These are phyloP conservation scores for Melopsittacus undulatus DNA, from an alignment of 2,797 vertebrate species.

Conservation along the genomic window DNA sequence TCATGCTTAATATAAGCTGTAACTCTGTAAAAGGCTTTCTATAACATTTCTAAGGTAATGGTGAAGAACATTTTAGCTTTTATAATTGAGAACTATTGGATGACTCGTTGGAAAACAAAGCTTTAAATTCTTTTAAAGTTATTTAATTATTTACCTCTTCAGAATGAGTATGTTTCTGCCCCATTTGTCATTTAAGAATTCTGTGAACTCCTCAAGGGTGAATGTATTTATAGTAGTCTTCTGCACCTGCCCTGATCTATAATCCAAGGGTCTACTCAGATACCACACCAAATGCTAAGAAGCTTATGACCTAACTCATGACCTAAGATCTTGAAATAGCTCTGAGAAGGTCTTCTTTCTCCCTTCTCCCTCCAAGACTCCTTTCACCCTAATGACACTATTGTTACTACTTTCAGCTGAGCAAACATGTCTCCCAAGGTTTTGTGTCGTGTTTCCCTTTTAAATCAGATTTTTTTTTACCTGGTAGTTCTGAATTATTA, in stretches of 20 bases:
- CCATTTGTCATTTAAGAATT: slow-evolving; percentile 9
- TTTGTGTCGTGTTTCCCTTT: not conserved
- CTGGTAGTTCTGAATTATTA: not conserved
- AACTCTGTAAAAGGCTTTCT: not conserved
- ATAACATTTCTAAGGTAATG: not conserved
- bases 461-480: not conserved
- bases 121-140: not conserved
- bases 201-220: slow-evolving; percentile 75
- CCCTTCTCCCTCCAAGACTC: not conserved
- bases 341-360: not conserved
- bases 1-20: not conserved
- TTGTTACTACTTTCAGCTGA: not conserved
- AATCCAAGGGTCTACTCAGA: slow-evolving; percentile 80
- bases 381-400: not conserved
- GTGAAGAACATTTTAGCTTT: not conserved
- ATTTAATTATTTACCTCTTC: not conserved
- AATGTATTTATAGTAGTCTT: slow-evolving; percentile 88
- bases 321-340: slow-evolving; percentile 85
- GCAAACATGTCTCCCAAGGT: not conserved
- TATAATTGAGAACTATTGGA: not conserved
- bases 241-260: slow-evolving; percentile 89
- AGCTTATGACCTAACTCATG: slow-evolving; percentile 75
- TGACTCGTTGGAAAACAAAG: not conserved
- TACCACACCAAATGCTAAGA: slow-evolving; percentile 77
- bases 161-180: not conserved